Percentiles rank a stretch among this genome's conserved stretches.
These are phyloP conservation scores for Poeciliopsis turneri DNA, from an alignment of 2,797 vertebrate genomes.

Conservation along the genomic window DNA sequence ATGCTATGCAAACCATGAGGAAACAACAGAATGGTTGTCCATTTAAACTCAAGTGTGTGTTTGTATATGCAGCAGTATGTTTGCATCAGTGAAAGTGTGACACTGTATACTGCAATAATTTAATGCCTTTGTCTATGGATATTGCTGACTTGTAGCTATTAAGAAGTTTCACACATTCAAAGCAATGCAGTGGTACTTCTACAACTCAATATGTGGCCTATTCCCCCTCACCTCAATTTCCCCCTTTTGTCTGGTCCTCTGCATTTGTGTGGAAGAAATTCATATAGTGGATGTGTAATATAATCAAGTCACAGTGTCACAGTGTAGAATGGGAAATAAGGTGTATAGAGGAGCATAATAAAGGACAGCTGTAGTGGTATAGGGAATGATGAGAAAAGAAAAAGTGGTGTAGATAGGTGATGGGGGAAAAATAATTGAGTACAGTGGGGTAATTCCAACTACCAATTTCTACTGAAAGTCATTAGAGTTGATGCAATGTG, in stretches of 20 bases:
- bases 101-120: conserved; percentile 39
- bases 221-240: conserved; percentile 22
- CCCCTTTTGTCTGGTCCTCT: conserved; percentile 48
- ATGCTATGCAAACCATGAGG: conserved; percentile 33
- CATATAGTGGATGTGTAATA: conserved; percentile 24
- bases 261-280: conserved; percentile 12
- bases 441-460: conserved; percentile 31
- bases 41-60: conserved; percentile 20
- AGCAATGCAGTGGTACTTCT: conserved; percentile 60
- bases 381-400: conserved; percentile 49
- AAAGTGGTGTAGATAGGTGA: conserved; percentile 43
- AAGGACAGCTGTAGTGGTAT: conserved; percentile 52
- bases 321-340: conserved; percentile 12
- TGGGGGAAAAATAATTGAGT: conserved; percentile 34
- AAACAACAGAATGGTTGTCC: conserved; percentile 27
- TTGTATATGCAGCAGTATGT: conserved; percentile 11
- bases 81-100: conserved; percentile 21
- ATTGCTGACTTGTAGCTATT: conserved; percentile 74
- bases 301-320: conserved; percentile 43
- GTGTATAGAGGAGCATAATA: conserved; percentile 49
- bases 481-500: conserved; percentile 55
- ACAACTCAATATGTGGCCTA: conserved; percentile 53
- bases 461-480: conserved; percentile 47
- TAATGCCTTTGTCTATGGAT: conserved; percentile 58
- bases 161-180: conserved; percentile 67